phyloP scores from a whole-genome alignment of 2,797 vertebrate genomes.

The Manis pentadactyla region DNA sequence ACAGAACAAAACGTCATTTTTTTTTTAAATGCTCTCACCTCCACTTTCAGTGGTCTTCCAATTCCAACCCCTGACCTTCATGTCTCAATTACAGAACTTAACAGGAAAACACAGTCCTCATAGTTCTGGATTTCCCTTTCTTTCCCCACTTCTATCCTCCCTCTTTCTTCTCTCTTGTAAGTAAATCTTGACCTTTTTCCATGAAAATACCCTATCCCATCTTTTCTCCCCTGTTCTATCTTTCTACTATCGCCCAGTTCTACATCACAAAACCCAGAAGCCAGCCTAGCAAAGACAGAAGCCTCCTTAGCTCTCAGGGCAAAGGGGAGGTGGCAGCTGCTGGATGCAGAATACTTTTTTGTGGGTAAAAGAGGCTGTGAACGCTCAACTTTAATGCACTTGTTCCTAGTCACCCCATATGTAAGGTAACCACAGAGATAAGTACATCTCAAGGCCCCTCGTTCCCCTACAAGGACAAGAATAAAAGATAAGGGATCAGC shows the following conservation, averaged over 20 bases:
- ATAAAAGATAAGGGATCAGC: neutral
- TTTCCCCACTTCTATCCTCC: neutral
- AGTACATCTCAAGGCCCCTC: neutral
- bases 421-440: neutral
- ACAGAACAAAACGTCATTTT: no score
- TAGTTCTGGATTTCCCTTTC: neutral
- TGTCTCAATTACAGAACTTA: neutral
- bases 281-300: neutral
- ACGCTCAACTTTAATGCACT: neutral
- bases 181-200: neutral
- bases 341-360: neutral
- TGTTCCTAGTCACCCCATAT: neutral
- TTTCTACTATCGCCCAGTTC: neutral
- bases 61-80: neutral
- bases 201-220: neutral
- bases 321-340: neutral
- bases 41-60: neutral
- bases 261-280: neutral
- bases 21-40: no score
- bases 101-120: neutral
- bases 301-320: neutral
- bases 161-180: neutral
- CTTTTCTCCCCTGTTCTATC: neutral
- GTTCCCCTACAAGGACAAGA: neutral
- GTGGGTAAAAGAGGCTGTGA: neutral